phyloP scores from a whole-genome alignment of 2,888 invertebrate species.

The Drosophila rubida region DNA sequence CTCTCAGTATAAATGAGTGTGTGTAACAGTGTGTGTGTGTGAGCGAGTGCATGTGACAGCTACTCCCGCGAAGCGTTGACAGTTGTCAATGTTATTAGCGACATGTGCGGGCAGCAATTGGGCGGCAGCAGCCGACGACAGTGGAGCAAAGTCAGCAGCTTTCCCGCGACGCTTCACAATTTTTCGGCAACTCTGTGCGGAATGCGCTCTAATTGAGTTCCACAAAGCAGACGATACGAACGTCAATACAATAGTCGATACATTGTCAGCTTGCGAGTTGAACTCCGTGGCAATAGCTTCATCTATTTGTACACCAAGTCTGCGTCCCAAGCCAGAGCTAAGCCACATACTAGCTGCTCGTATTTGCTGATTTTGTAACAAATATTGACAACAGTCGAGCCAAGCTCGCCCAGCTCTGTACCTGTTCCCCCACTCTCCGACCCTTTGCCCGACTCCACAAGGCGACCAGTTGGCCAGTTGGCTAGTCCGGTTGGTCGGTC shows the following conservation, averaged over 20 bases:
- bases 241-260: slow-evolving; percentile 46
- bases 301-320: slow-evolving; percentile 41
- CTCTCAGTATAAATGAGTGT: background rate
- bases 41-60: slow-evolving; percentile 57
- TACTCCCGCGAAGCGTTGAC: slow-evolving; percentile 62
- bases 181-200: slow-evolving; percentile 18
- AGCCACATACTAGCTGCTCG: slow-evolving; percentile 40
- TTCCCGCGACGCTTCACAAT: slow-evolving; percentile 14
- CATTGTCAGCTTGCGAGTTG: slow-evolving; percentile 46
- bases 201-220: slow-evolving; percentile 44
- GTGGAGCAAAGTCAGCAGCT: slow-evolving; percentile 29
- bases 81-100: slow-evolving; percentile 75
- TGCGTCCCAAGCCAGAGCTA: slow-evolving; percentile 18
- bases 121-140: background rate
- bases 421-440: background rate
- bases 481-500: background rate
- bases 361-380: slow-evolving; percentile 77
- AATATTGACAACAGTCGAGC: slow-evolving; percentile 70
- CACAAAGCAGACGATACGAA: slow-evolving; percentile 26
- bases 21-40: slow-evolving; percentile 7
- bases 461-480: background rate
- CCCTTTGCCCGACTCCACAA: slow-evolving; percentile 9
- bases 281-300: slow-evolving; percentile 27
- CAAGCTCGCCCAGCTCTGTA: slow-evolving; percentile 24
- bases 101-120: slow-evolving; percentile 25